Percentiles rank a stretch among this genome's conserved stretches.
Conservation (phyloP, 2,888 invertebrate genomes). For the Stenodema calcarata region DNA sequence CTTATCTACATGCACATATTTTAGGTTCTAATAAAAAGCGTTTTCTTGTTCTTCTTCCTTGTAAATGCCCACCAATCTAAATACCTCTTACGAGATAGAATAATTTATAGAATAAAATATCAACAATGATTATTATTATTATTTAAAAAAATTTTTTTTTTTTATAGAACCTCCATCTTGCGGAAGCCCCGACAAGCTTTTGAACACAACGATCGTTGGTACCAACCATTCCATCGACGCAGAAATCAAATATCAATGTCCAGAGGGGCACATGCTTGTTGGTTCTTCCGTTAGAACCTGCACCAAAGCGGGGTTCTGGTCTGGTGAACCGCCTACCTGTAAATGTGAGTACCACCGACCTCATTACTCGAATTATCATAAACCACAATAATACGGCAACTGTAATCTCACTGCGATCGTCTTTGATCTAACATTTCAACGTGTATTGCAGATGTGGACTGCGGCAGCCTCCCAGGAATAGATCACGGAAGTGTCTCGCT, state of each 20-base stretch:
- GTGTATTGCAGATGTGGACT: conserved; percentile 74
- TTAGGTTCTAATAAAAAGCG: too few species aligned
- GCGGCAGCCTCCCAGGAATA: conserved; percentile 72
- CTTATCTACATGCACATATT: too few species aligned
- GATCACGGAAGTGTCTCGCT: conserved; percentile 76
- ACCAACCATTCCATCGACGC: conserved; percentile 71
- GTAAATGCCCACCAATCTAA: too few species aligned
- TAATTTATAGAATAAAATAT: too few species aligned
- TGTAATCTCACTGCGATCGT: too few species aligned
- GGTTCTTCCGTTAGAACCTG: conserved; percentile 76
- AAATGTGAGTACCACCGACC: conserved; percentile 79
- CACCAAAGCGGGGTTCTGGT: conserved; percentile 81
- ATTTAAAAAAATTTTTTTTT: not conserved
- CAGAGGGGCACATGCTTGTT: conserved; percentile 79
- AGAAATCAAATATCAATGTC: conserved; percentile 77
- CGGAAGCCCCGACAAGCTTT: conserved; percentile 84
- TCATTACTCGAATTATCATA: too few species aligned
- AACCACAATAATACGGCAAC: too few species aligned
- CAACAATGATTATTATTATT: too few species aligned
- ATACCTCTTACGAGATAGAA: too few species aligned
- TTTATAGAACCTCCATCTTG: conserved; percentile 78
- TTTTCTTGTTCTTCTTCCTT: too few species aligned
- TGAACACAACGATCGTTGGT: conserved; percentile 82
- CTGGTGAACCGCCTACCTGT: conserved; percentile 79
- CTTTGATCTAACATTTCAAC: too few species aligned